Percentiles rank a stretch among this genome's conserved stretches.
Conservation (phyloP, 2,888 invertebrate species). For the Chrysomela aeneicollis region DNA sequence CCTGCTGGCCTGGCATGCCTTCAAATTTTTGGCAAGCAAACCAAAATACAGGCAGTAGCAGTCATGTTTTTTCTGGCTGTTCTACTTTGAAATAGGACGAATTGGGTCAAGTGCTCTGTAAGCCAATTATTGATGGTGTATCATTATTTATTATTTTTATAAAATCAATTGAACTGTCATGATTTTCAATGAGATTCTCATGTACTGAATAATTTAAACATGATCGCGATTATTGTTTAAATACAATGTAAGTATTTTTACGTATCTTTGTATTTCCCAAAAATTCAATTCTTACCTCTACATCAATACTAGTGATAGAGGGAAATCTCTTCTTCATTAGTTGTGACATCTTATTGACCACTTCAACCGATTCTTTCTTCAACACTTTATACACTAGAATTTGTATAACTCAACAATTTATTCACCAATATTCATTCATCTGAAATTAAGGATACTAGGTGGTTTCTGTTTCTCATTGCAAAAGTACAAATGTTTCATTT, state of each 20-base stretch:
- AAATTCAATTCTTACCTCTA: conserved; percentile 55
- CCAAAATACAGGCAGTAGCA: not conserved
- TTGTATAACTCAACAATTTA: not conserved
- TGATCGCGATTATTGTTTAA: no score
- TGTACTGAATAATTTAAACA: no score
- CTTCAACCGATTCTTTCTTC: not conserved
- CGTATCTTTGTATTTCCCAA: not conserved
- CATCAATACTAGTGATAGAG: conserved; percentile 65
- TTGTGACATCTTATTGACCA: conserved; percentile 48
- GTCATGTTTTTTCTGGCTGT: not conserved
- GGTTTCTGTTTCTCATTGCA: no score
- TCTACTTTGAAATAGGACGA: not conserved
- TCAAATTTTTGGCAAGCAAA: conserved; percentile 12
- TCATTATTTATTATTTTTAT: no score
- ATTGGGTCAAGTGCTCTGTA: no score
- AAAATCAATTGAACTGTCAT: no score
- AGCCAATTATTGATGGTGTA: no score
- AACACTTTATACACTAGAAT: not conserved
- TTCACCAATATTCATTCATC: not conserved
- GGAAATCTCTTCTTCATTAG: conserved; percentile 64
- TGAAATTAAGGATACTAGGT: not conserved
- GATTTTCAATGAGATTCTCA: no score
- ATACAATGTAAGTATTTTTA: no score
- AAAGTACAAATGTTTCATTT: no score
- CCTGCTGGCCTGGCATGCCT: not conserved